These are phyloP conservation scores for Mustelus asterias DNA, from an alignment of 2,113 vertebrate genomes.

Conservation along the genomic window DNA sequence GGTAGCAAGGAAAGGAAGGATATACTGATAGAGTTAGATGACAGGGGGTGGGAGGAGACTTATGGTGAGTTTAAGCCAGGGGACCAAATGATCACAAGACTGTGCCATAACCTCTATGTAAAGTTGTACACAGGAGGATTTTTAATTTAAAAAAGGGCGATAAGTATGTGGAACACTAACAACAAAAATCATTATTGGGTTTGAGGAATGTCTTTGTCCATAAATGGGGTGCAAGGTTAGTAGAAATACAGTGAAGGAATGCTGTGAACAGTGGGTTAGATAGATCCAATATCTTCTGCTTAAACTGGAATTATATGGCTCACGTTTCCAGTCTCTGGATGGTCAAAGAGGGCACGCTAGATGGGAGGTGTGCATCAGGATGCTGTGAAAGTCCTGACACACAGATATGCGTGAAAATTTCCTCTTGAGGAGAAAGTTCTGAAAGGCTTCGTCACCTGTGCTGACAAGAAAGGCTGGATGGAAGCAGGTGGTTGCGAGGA, in stretches of 20 bases:
- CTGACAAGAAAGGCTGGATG: background rate
- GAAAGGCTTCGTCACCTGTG: background rate
- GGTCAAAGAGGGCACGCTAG: too few relatives aligned
- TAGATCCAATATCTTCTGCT: background rate
- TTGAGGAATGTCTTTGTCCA: background rate
- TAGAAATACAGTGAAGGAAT: background rate
- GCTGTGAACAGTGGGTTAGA: background rate
- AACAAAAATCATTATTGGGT: background rate
- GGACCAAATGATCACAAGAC: too few relatives aligned
- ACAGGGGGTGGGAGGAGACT: too few relatives aligned
- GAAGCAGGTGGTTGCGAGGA: too few relatives aligned
- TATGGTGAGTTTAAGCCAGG: too few relatives aligned
- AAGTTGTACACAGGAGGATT: background rate
- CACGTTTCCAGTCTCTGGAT: too few relatives aligned
- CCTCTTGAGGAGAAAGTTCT: background rate
- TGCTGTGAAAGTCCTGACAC: too few relatives aligned
- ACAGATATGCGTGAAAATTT: too few relatives aligned
- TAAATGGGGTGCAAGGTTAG: background rate
- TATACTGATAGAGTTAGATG: too few relatives aligned
- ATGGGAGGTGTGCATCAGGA: too few relatives aligned
- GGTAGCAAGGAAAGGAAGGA: too few relatives aligned
- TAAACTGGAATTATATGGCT: background rate
- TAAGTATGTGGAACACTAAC: background rate
- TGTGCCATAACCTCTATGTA: too few relatives aligned
- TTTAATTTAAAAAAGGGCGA: background rate